These are phyloP conservation scores for Xestobium rufovillosum DNA, from an alignment of 2,888 invertebrate genomes.

Conservation along the genomic window DNA sequence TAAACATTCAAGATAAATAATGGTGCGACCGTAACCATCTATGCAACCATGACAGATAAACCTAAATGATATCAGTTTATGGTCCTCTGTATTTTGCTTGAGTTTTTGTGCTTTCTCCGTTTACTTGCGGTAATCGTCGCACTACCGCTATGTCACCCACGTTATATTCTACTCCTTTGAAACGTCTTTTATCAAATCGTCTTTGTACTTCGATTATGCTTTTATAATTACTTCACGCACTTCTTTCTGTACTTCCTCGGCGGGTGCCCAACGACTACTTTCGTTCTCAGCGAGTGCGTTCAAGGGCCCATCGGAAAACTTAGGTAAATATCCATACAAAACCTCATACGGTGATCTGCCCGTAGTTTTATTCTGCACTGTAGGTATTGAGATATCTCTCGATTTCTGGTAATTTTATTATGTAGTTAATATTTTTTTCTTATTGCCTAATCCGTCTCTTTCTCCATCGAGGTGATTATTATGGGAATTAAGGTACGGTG, in stretches of 20 bases:
- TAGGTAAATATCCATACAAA: conserved; percentile 18
- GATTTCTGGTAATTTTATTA: conserved; percentile 4
- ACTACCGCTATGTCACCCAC: conserved; percentile 10
- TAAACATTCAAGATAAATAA: too few relatives aligned
- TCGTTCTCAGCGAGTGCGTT: conserved; percentile 6
- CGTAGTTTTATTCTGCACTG: conserved; percentile 18
- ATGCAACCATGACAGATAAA: too few relatives aligned
- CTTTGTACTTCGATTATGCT: conserved; percentile 5
- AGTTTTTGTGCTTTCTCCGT: conserved; percentile 10
- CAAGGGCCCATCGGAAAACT: conserved; percentile 11
- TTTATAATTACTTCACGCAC: background rate
- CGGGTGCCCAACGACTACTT: conserved; percentile 2
- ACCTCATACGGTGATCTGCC: conserved; percentile 20
- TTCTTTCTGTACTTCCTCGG: conserved; percentile 6
- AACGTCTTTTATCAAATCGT: conserved; percentile 5
- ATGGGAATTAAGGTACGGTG: conserved; percentile 10
- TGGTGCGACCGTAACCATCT: too few relatives aligned
- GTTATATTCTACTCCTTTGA: conserved; percentile 7
- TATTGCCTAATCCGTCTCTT: background rate
- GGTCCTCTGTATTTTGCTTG: conserved; percentile 12
- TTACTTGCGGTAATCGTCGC: conserved; percentile 5
- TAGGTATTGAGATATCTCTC: conserved; percentile 20
- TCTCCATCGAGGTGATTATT: conserved; percentile 1
- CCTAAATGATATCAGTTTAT: too few relatives aligned
- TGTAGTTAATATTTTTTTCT: background rate